Conservation (phyloP, 2,888 invertebrate species). For the Hedya salicella region DNA sequence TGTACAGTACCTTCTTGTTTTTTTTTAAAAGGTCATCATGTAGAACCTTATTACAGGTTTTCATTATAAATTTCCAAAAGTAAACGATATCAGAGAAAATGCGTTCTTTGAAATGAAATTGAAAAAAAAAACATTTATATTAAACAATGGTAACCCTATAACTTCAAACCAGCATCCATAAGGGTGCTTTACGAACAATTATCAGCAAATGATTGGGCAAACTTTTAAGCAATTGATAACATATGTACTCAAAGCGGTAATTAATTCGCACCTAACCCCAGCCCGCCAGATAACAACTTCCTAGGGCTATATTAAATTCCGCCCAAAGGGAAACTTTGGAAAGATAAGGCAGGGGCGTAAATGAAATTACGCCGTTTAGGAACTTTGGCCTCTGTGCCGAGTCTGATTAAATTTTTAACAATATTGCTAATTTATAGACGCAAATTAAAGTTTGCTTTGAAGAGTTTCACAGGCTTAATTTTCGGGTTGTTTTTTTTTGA, state of each 20-base stretch:
- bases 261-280: slow-evolving; percentile 68
- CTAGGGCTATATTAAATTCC: slow-evolving; percentile 72
- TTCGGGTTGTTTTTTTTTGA: background rate
- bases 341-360: slow-evolving; percentile 69
- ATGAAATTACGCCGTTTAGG: slow-evolving; percentile 72
- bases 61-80: no score
- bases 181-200: no score
- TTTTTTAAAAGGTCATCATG: no score
- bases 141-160: no score
- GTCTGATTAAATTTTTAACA: slow-evolving; percentile 71
- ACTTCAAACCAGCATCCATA: no score
- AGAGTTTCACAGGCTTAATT: slow-evolving; percentile 17
- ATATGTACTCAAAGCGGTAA: slow-evolving; percentile 50
- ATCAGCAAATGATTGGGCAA: slow-evolving; percentile 1
- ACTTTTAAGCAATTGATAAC: slow-evolving; percentile 24
- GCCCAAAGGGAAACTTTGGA: slow-evolving; percentile 61
- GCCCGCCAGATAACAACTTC: slow-evolving; percentile 67
- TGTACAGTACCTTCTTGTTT: no score
- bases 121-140: no score
- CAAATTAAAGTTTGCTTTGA: slow-evolving; percentile 36
- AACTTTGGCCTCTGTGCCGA: slow-evolving; percentile 60
- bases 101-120: no score
- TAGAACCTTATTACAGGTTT: no score
- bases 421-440: slow-evolving; percentile 58
- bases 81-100: no score